A percentile compares a stretch with the other conserved stretches of the same genome.
These are phyloP conservation scores for Microplitis demolitor DNA, from an alignment of 1,140 invertebrate species.

Conservation along the genomic window DNA sequence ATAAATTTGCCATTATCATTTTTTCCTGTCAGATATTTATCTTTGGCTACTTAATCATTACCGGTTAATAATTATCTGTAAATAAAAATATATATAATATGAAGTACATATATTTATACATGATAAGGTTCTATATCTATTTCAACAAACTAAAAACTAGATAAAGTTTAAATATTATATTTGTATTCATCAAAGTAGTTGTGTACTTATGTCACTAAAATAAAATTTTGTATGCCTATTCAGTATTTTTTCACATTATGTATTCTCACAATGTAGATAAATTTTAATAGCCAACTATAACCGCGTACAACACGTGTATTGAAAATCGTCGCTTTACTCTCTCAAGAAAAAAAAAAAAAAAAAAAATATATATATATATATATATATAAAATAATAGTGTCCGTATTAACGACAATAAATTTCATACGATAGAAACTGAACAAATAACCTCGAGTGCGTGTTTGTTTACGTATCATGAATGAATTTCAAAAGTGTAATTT, in stretches of 20 bases:
- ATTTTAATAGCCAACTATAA: conserved; percentile 5
- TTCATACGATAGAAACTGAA: no score
- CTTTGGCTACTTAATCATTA: no score
- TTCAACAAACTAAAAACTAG: no score
- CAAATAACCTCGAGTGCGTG: no score
- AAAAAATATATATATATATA: not conserved
- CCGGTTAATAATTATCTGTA: no score
- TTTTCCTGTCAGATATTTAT: no score
- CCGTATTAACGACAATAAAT: no score
- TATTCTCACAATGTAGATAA: conserved; percentile 28
- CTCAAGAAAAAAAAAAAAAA: no score
- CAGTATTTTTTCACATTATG: conserved; percentile 33
- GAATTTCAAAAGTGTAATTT: conserved; percentile 42
- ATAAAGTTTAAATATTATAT: not conserved
- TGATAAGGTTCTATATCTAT: no score
- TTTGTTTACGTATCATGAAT: conserved; percentile 36
- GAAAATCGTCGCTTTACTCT: not conserved
- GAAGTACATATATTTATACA: no score
- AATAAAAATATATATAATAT: no score
- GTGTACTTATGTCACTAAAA: conserved; percentile 28
- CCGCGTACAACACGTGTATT: conserved; percentile 15
- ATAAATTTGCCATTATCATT: no score
- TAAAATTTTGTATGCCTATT: conserved; percentile 24
- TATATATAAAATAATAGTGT: not conserved
- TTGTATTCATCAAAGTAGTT: conserved; percentile 20